Evolutionary conservation across 1,140 invertebrate genomes (phyloP).

Genomic region (Ectropis grisescens): DNA sequence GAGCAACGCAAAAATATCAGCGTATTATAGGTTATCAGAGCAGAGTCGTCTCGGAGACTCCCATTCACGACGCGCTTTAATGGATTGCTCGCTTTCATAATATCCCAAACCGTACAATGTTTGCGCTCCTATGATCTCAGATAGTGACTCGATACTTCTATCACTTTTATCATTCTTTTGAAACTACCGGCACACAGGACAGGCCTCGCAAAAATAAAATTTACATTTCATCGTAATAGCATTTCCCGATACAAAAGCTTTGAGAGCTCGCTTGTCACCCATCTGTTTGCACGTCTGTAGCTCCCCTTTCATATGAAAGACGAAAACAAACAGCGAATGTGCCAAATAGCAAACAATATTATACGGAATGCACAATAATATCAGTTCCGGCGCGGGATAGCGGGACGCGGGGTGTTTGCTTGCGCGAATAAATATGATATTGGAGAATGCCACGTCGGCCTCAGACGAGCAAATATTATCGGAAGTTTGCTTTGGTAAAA

Average conservation of each 20-base stretch:
- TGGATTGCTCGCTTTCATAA: slow-evolving; percentile 65
- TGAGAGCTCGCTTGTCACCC: slow-evolving; percentile 46
- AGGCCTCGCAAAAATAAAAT: slow-evolving; percentile 17
- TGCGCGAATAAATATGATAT: slow-evolving; percentile 68
- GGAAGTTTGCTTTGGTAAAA: slow-evolving; percentile 65
- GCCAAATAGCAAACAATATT: slow-evolving; percentile 70
- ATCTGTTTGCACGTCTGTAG: slow-evolving; percentile 55
- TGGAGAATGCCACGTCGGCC: slow-evolving; percentile 53
- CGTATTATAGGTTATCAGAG: slow-evolving; percentile 68
- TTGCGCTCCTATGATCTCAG: slow-evolving; percentile 46
- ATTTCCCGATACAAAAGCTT: slow-evolving; percentile 44
- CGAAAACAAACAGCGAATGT: slow-evolving; percentile 68
- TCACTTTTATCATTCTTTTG: slow-evolving; percentile 4
- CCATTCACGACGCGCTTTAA: slow-evolving; percentile 53
- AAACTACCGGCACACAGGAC: slow-evolving; percentile 6
- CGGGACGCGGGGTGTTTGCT: slow-evolving; percentile 51
- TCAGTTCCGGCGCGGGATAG: slow-evolving; percentile 56
- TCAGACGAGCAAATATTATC: slow-evolving; percentile 62
- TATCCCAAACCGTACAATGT: slow-evolving; percentile 44
- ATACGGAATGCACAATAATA: slow-evolving; percentile 71
- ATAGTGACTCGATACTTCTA: slow-evolving; percentile 27
- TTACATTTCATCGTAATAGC: slow-evolving; percentile 33
- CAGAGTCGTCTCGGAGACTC: slow-evolving; percentile 44
- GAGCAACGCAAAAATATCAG: slow-evolving; percentile 68
- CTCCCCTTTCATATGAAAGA: slow-evolving; percentile 68